Percentiles rank a stretch among this genome's conserved stretches.
These are phyloP conservation scores for Pseudoips prasinana DNA, from an alignment of 2,888 invertebrate species.

Conservation along the genomic window DNA sequence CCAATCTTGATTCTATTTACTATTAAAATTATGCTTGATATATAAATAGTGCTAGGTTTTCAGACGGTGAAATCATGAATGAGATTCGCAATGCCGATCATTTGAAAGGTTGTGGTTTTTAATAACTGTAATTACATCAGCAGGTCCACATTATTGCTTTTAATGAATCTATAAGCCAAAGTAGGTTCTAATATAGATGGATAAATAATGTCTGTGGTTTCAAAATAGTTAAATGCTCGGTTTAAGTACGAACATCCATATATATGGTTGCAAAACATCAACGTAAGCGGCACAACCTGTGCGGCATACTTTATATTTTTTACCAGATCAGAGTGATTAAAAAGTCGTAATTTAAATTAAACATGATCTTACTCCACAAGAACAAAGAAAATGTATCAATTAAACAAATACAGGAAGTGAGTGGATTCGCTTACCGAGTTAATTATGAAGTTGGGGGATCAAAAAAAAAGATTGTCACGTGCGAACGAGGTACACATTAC, in stretches of 20 bases:
- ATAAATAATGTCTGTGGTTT: too few species aligned
- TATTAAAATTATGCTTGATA: constrained; percentile 33
- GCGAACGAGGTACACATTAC: constrained; percentile 66
- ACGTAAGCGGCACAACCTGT: too few species aligned
- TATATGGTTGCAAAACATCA: too few species aligned
- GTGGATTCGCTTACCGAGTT: constrained; percentile 36
- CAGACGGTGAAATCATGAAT: constrained; percentile 24
- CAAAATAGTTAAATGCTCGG: too few species aligned
- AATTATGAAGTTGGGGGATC: constrained; percentile 45
- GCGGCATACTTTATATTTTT: too few species aligned
- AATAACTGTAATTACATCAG: background rate
- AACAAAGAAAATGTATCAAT: constrained; percentile 33
- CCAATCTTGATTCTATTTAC: constrained; percentile 49
- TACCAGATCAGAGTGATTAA: too few species aligned
- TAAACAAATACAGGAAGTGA: constrained; percentile 40
- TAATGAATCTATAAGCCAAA: too few species aligned
- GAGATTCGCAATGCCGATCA: constrained; percentile 4
- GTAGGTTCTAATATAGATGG: too few species aligned
- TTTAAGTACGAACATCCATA: too few species aligned
- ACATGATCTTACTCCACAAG: constrained; percentile 17
- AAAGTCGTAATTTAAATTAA: constrained; percentile 15
- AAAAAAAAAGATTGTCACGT: constrained; percentile 68
- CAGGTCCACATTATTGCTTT: background rate
- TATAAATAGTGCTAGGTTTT: constrained; percentile 29
- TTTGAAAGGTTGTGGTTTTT: constrained; percentile 6